These are phyloP conservation scores for Rousettus leschenaultii DNA, from an alignment of 2,113 vertebrate genomes.

Conservation along the genomic window DNA sequence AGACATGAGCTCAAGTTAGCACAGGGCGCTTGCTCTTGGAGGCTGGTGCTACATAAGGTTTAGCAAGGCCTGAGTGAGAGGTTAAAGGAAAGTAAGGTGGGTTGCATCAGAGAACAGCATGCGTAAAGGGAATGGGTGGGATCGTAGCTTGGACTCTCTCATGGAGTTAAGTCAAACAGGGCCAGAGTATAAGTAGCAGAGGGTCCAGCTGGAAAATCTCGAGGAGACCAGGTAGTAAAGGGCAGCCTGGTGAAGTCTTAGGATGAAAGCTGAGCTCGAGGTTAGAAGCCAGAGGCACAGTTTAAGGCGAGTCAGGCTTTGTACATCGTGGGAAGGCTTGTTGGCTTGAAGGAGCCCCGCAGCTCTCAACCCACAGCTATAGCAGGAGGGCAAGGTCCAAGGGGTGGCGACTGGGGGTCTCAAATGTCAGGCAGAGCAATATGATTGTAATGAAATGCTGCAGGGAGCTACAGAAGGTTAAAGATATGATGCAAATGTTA, in stretches of 20 bases:
- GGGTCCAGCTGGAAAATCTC: background rate
- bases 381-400: background rate
- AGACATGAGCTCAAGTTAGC: background rate
- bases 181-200: background rate
- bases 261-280: background rate
- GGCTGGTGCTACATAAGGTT: background rate
- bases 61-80: no score
- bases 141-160: background rate
- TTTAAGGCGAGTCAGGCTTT: rapidly evolving
- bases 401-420: background rate
- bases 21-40: background rate
- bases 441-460: background rate
- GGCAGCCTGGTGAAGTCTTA: background rate
- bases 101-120: background rate
- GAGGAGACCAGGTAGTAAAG: background rate
- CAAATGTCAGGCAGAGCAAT: background rate
- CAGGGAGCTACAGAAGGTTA: background rate
- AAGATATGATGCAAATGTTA: background rate
- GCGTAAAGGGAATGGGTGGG: background rate
- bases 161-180: background rate
- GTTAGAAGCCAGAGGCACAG: background rate
- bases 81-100: background rate
- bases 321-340: background rate
- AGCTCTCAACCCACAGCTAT: background rate
- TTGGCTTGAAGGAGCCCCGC: rapidly evolving